Evolutionary conservation across 1,140 invertebrate genomes (phyloP).

Genomic region (Meloidogyne exigua): DNA sequence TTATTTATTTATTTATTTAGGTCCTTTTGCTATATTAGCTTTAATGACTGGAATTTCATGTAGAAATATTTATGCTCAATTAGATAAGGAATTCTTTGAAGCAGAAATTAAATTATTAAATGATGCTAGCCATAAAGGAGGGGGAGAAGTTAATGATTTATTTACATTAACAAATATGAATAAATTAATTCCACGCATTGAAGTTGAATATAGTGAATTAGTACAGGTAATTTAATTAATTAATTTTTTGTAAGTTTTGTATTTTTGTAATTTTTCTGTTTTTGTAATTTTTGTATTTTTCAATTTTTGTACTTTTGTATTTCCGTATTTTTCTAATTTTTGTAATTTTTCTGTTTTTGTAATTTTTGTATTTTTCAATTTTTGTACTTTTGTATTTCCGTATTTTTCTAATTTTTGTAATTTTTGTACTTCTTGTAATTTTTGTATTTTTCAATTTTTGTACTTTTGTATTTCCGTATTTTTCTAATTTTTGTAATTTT

Average conservation of each 20-base stretch:
- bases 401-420: too few relatives aligned
- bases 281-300: constrained; percentile 25
- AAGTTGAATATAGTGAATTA: constrained; percentile 35
- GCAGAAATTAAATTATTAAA: constrained; percentile 30
- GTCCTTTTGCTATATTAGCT: constrained; percentile 45
- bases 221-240: constrained; percentile 25
- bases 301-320: too few relatives aligned
- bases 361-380: too few relatives aligned
- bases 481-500: too few relatives aligned
- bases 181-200: constrained; percentile 4
- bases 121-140: neutral
- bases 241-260: neutral
- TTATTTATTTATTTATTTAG: neutral
- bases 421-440: too few relatives aligned
- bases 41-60: constrained; percentile 46
- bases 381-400: too few relatives aligned
- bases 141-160: neutral
- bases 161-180: neutral
- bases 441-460: too few relatives aligned
- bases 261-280: neutral
- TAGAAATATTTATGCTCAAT: constrained; percentile 29
- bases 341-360: too few relatives aligned
- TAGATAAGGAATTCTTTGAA: constrained; percentile 42
- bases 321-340: too few relatives aligned
- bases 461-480: too few relatives aligned